Evolutionary conservation across 1,140 invertebrate genomes (phyloP).

Genomic region (Drosophila jambulina): DNA sequence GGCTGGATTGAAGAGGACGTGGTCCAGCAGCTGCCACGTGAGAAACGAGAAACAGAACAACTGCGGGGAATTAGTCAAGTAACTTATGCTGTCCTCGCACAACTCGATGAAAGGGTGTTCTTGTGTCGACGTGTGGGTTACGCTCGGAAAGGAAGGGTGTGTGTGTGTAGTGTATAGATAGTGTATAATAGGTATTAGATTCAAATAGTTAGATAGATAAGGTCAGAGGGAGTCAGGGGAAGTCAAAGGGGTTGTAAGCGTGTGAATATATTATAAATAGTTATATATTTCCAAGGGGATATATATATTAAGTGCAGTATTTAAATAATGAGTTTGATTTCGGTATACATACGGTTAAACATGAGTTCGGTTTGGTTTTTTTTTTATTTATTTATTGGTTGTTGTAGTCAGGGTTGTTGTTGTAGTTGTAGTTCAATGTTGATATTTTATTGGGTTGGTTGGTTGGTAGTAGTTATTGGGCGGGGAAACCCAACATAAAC

Average conservation of each 20-base stretch:
- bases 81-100: slow-evolving; percentile 80
- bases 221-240: slow-evolving; percentile 2
- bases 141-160: slow-evolving; percentile 32
- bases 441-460: slow-evolving; percentile 27
- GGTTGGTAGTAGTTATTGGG: slow-evolving; percentile 51
- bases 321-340: slow-evolving; percentile 35
- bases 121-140: slow-evolving; percentile 24
- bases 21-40: slow-evolving; percentile 97
- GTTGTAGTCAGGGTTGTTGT: slow-evolving; percentile 50
- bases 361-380: slow-evolving; percentile 22
- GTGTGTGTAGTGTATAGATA: slow-evolving; percentile 2
- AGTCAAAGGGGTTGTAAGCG: background rate
- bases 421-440: slow-evolving; percentile 62
- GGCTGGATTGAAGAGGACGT: slow-evolving; percentile 99
- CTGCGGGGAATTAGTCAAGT: slow-evolving; percentile 87
- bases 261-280: slow-evolving; percentile 1
- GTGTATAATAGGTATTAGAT: slow-evolving; percentile 9
- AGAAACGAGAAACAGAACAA: slow-evolving; percentile 92
- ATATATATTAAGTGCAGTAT: slow-evolving; percentile 17
- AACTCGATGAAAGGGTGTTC: slow-evolving; percentile 13
- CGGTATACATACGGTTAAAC: slow-evolving; percentile 50
- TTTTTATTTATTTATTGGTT: slow-evolving; percentile 11
- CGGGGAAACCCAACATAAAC: slow-evolving; percentile 51
- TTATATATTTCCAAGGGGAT: background rate
- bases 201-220: slow-evolving; percentile 12